Conservation (phyloP, 1,140 invertebrate species). For the Cydia amplana region DNA sequence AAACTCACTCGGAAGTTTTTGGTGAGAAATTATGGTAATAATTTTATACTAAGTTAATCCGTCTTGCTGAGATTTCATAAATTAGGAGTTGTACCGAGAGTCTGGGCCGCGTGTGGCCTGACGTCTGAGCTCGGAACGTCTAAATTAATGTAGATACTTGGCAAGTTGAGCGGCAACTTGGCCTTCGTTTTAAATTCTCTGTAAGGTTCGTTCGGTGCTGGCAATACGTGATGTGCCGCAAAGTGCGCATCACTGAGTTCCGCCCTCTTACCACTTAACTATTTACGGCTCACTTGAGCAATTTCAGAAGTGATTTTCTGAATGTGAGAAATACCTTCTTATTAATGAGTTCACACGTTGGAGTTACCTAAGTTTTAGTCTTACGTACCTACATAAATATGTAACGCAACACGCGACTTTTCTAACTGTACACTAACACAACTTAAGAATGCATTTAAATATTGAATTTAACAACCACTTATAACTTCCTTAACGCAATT, state of each 20-base stretch:
- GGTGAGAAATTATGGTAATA: constrained; percentile 77
- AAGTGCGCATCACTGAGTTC: constrained; percentile 25
- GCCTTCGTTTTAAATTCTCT: constrained; percentile 30
- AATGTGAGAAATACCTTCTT: constrained; percentile 4
- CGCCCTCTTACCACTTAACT: constrained; percentile 26
- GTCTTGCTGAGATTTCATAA: constrained; percentile 59
- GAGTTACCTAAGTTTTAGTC: background rate
- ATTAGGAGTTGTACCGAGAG: constrained; percentile 43
- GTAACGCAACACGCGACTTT: background rate
- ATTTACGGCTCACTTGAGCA: constrained; percentile 22
- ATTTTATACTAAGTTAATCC: constrained; percentile 73
- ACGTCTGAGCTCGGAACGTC: constrained; percentile 39
- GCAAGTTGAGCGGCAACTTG: constrained; percentile 28
- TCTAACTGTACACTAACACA: too few relatives aligned
- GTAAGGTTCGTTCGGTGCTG: constrained; percentile 17
- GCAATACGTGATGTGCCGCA: constrained; percentile 25
- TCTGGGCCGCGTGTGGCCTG: constrained; percentile 39
- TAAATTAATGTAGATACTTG: constrained; percentile 48
- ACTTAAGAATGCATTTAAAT: too few relatives aligned
- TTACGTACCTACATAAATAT: too few relatives aligned
- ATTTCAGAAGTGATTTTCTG: constrained; percentile 27
- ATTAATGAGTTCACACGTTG: constrained; percentile 7
- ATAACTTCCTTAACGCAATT: too few relatives aligned
- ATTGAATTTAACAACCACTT: too few relatives aligned
- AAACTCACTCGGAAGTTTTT: constrained; percentile 74